A percentile compares a stretch with the other conserved stretches of the same genome.
These are phyloP conservation scores for Philhelius pedissequus DNA, from an alignment of 2,888 invertebrate genomes.

Conservation along the genomic window DNA sequence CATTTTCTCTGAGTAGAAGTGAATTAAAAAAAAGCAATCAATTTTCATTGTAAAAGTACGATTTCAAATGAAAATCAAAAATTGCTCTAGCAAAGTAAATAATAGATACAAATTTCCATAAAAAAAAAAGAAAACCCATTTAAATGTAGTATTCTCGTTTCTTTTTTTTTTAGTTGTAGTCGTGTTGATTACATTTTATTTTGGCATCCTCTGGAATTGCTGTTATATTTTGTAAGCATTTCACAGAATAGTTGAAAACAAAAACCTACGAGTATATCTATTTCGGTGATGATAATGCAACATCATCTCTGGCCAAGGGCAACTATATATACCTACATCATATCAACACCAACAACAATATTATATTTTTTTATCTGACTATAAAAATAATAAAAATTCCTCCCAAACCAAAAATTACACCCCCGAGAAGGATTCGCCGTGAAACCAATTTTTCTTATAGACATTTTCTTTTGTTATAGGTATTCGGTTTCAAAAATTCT, in stretches of 20 bases:
- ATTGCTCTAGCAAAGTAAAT: background rate
- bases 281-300: conserved; percentile 8
- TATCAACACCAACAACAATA: background rate
- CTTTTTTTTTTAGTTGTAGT: background rate
- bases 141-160: background rate
- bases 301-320: background rate
- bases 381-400: background rate
- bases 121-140: background rate
- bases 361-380: background rate
- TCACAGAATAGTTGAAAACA: background rate
- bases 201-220: background rate
- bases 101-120: background rate
- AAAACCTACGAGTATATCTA: no score
- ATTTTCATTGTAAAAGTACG: background rate
- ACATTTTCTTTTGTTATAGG: conserved; percentile 2
- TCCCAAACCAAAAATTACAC: background rate
- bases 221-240: background rate
- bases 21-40: background rate
- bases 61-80: background rate
- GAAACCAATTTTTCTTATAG: background rate
- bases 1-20: background rate
- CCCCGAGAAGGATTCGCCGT: background rate
- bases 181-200: background rate
- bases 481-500: conserved; percentile 14
- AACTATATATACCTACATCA: background rate